Percentiles rank a stretch among this genome's conserved stretches.
Evolutionary conservation across 2,797 vertebrate genomes (phyloP).

Genomic region (Arrhamphus sclerolepis): DNA sequence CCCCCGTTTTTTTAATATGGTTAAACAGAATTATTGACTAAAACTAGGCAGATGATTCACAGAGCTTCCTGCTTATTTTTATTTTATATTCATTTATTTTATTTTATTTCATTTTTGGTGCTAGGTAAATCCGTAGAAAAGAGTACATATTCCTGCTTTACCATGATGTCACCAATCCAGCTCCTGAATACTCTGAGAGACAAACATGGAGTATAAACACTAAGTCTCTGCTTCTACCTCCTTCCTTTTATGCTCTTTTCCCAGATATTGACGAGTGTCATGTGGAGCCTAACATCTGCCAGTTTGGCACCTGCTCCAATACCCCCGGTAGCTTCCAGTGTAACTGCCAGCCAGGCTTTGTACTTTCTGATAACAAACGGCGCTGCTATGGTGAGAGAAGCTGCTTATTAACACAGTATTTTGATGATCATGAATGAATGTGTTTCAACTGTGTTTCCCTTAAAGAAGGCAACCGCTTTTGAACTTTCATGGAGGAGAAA

Average conservation of each 20-base stretch:
- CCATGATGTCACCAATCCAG: no score
- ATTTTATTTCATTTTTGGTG: no score
- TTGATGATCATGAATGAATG: background rate
- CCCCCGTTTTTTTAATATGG: background rate
- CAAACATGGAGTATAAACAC: background rate
- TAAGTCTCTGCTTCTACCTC: background rate
- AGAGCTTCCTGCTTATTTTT: no score
- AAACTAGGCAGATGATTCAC: no score
- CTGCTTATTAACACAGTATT: slow-evolving; percentile 1
- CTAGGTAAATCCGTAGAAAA: no score
- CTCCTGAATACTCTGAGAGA: slow-evolving; percentile 1
- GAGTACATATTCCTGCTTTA: no score
- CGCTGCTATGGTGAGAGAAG: slow-evolving; percentile 89
- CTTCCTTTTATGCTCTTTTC: background rate
- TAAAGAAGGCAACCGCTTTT: no score
- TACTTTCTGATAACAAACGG: slow-evolving; percentile 89
- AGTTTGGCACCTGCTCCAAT: slow-evolving; percentile 92
- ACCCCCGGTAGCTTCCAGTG: slow-evolving; percentile 93
- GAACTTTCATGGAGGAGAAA: no score
- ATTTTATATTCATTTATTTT: no score
- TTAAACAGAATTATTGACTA: no score
- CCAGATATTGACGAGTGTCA: slow-evolving; percentile 93
- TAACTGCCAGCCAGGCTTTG: slow-evolving; percentile 87
- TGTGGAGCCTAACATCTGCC: slow-evolving; percentile 89
- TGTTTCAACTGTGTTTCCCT: no score